Percentiles rank a stretch among this genome's conserved stretches.
Conservation (phyloP, 2,797 vertebrate species). For the Rhynchonycteris naso region DNA sequence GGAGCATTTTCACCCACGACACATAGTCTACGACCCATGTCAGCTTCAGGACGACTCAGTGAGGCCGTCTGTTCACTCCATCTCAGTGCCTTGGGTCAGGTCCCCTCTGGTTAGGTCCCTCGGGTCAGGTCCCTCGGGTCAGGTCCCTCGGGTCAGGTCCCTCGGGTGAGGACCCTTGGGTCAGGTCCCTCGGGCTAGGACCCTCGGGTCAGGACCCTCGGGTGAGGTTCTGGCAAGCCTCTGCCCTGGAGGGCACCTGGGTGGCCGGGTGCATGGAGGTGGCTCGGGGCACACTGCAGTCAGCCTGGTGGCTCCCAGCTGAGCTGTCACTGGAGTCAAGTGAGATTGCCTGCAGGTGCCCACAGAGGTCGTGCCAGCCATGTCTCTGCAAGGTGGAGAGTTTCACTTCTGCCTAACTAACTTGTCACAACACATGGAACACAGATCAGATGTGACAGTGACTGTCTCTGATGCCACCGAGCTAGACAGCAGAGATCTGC, state of each 20-base stretch:
- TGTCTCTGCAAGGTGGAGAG: fast-evolving
- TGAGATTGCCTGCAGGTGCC: not conserved
- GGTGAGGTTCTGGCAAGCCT: too few relatives aligned
- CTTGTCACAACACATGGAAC: not conserved
- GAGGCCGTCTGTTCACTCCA: not conserved
- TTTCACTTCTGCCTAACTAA: not conserved
- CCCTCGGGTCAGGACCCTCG: too few relatives aligned
- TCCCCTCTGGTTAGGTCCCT: too few relatives aligned
- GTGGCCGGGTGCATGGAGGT: fast-evolving
- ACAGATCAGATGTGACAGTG: not conserved
- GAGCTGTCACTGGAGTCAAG: fast-evolving
- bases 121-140: too few relatives aligned
- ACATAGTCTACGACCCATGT: not conserved
- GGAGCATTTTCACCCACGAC: fast-evolving
- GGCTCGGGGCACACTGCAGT: not conserved
- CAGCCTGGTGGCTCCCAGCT: fast-evolving
- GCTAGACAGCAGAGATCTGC: too few relatives aligned
- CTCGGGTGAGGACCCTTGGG: too few relatives aligned
- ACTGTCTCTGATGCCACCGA: not conserved
- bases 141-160: too few relatives aligned
- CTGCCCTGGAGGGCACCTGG: too few relatives aligned
- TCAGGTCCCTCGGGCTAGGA: too few relatives aligned
- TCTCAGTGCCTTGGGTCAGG: too few relatives aligned
- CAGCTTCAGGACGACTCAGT: fast-evolving
- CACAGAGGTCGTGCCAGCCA: not conserved